phyloP scores from a whole-genome alignment of 1,140 invertebrate genomes.

The Neocloeon triangulifer region DNA sequence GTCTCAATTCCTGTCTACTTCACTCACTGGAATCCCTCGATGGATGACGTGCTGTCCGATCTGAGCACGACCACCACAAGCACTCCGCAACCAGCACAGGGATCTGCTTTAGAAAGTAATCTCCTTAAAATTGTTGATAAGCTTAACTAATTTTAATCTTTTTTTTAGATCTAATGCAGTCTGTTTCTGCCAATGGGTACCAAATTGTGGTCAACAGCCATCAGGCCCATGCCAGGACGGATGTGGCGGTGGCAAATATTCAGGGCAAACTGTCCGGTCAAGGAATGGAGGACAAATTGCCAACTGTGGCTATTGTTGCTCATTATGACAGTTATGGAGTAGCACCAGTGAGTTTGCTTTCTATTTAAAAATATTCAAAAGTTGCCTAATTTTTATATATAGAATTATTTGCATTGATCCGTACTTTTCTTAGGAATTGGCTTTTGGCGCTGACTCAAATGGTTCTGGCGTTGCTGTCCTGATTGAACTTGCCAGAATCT shows the following conservation, averaged over 20 bases:
- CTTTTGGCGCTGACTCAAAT: slow-evolving; percentile 78
- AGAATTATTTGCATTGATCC: too few relatives aligned
- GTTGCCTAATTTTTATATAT: slow-evolving; percentile 8
- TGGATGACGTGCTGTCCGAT: slow-evolving; percentile 54
- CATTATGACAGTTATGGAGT: slow-evolving; percentile 81
- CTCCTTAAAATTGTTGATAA: slow-evolving; percentile 4
- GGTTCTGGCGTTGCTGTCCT: slow-evolving; percentile 76
- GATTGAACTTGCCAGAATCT: slow-evolving; percentile 68
- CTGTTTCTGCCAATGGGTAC: slow-evolving; percentile 80
- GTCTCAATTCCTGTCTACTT: slow-evolving; percentile 79
- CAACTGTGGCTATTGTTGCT: slow-evolving; percentile 72
- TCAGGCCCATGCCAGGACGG: slow-evolving; percentile 41
- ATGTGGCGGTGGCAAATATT: slow-evolving; percentile 57
- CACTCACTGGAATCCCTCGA: slow-evolving; percentile 41
- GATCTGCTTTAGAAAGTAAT: slow-evolving; percentile 38
- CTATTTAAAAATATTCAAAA: too few relatives aligned
- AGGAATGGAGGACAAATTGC: slow-evolving; percentile 52
- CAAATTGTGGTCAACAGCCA: slow-evolving; percentile 56
- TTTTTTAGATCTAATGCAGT: slow-evolving; percentile 44
- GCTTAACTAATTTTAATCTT: slow-evolving; percentile 3
- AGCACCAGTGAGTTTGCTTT: slow-evolving; percentile 56
- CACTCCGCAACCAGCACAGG: slow-evolving; percentile 17
- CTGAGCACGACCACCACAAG: too few relatives aligned
- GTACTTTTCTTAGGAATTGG: slow-evolving; percentile 44
- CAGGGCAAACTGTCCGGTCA: slow-evolving; percentile 68